Base-by-base conservation (phyloP, 2,888 invertebrate species). In the Margaritifera margaritifera region DNA sequence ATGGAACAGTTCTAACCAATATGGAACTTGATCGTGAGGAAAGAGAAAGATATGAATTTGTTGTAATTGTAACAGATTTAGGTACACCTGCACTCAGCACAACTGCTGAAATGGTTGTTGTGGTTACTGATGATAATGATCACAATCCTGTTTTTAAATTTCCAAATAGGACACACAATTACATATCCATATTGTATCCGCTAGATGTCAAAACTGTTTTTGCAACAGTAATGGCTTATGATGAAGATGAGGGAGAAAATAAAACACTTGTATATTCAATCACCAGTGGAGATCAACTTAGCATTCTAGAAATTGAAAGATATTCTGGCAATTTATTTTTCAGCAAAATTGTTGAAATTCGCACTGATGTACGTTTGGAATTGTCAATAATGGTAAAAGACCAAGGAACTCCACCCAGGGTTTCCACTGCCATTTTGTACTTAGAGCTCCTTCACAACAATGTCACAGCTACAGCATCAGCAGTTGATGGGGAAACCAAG, bases 131-230 rank as follows among this genome's bases (percentile, higher is more conserved):
- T 64, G 71, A 64, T 1, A 84, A 84, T 63, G 85, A 85, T 62
- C 80, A 84, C 59, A 50, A 75, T 0, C 88, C 88, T 0, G 62
- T 74, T 0, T 78, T 88, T 63, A 71, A 75, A 5, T 82, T 79
- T 64, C 86, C 86, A 15, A 83, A 79, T 61, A 78, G 77, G n/a
- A 78, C 82, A 19, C 82, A 86, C 58, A 73, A 80, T 58, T 71
- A 69, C 52, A 69, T 80, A 19, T 75, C 77, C 25, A 72, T 81
- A 4, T 62, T 56, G 24, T 79, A 78, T 52, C 79, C 77, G 52
- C 72, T 66, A 31, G 67, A 54, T 65, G 71, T 71, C 19, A 64
- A 71, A 24, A 69, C 75, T 6, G 71, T 75, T 58, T 73, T 77
- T 15, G 69, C 77, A 4, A 65, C 62, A 2, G 71, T 80, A 56